Conservation (phyloP, 2,113 vertebrate species). For the Calidris pugnax region DNA sequence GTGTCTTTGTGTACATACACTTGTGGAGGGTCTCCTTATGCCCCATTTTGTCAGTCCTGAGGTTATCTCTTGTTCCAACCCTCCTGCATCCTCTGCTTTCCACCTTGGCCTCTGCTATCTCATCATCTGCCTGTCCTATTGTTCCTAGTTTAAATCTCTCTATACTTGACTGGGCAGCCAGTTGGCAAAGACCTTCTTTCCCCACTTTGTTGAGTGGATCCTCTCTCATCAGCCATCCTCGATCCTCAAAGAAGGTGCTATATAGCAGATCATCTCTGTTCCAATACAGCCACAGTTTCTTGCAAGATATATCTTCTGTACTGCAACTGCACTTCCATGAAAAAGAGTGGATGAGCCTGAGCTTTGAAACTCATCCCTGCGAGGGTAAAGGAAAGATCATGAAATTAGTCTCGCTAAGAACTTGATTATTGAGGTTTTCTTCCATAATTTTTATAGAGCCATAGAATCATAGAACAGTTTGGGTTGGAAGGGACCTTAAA, state of each 20-base stretch:
- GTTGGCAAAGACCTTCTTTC: neutral
- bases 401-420: neutral
- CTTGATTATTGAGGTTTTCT: neutral
- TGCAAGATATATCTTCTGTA: neutral
- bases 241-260: neutral
- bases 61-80: neutral
- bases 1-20: neutral
- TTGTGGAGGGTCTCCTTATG: neutral
- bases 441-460: neutral
- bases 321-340: neutral
- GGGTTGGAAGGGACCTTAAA: neutral
- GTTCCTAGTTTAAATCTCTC: neutral
- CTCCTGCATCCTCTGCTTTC: neutral
- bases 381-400: neutral
- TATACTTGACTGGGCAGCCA: neutral
- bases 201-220: neutral
- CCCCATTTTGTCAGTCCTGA: neutral
- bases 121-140: neutral
- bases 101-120: neutral
- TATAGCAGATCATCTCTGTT: neutral
- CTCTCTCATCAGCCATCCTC: neutral
- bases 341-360: neutral
- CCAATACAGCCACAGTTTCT: neutral
- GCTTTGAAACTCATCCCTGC: neutral
- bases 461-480: neutral